phyloP scores from a whole-genome alignment of 1,140 invertebrate genomes.

The Gryllus bimaculatus region DNA sequence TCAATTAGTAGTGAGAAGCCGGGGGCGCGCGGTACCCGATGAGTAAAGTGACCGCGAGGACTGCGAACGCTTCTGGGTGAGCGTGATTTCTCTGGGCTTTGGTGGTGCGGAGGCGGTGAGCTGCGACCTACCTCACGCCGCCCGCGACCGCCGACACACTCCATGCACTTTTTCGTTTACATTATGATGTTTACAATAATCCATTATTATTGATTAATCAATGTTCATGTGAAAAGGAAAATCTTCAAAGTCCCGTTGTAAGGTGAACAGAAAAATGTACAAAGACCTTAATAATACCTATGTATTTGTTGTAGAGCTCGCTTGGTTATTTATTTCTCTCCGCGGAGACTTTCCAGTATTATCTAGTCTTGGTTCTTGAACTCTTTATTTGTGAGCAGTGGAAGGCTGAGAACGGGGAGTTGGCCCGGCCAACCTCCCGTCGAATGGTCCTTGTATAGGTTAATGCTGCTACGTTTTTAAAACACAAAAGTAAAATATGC shows the following conservation, averaged over 20 bases:
- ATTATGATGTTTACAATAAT: conserved; percentile 11
- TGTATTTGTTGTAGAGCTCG: conserved; percentile 18
- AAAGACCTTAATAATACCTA: conserved; percentile 14
- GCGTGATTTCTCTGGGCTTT: conserved; percentile 1
- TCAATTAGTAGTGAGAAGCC: not conserved
- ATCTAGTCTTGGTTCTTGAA: conserved; percentile 21
- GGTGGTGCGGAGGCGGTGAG: not conserved
- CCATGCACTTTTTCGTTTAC: conserved; percentile 17
- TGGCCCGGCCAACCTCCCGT: not conserved
- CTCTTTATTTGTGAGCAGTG: conserved; percentile 16
- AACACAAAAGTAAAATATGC: conserved; percentile 10
- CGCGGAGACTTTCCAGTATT: conserved; percentile 18
- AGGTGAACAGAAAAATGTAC: conserved; percentile 13
- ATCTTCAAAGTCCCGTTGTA: conserved; percentile 6
- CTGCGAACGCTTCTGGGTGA: not conserved
- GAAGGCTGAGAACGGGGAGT: not conserved
- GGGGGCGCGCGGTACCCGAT: not conserved
- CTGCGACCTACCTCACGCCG: not conserved
- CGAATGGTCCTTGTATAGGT: conserved; percentile 12
- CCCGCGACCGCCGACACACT: not conserved
- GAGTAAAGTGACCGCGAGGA: not conserved
- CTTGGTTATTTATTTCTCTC: conserved; percentile 17
- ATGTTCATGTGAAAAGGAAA: conserved; percentile 9
- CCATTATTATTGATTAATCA: conserved; percentile 10
- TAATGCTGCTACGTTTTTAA: conserved; percentile 15